phyloP scores from a whole-genome alignment of 2,797 vertebrate genomes.

The Neomorphus geoffroyi region DNA sequence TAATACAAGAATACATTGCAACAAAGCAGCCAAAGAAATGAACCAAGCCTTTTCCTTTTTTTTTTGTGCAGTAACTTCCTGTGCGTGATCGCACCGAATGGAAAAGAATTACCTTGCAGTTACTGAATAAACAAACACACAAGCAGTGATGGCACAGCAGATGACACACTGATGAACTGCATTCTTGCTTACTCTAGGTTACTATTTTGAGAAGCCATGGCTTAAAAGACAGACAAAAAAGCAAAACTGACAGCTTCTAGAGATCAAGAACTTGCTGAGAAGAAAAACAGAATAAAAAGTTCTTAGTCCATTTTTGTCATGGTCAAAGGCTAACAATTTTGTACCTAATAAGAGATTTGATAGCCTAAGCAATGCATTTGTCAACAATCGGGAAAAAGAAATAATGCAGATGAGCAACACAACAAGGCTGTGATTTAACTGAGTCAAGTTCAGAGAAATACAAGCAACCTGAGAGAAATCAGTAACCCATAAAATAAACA shows the following conservation, averaged over 20 bases:
- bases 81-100: neutral
- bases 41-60: neutral
- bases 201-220: neutral
- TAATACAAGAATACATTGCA: neutral
- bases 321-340: neutral
- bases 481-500: neutral
- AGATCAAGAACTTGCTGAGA: slow-evolving; percentile 20
- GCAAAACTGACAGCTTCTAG: neutral
- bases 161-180: slow-evolving; percentile 22
- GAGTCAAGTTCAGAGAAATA: neutral
- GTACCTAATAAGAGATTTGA: too few species aligned
- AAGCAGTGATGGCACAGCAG: slow-evolving; percentile 27
- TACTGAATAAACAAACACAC: slow-evolving; percentile 33
- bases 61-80: neutral
- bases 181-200: neutral
- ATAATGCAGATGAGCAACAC: neutral
- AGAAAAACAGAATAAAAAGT: neutral
- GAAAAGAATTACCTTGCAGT: slow-evolving; percentile 42
- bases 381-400: neutral
- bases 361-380: neutral
- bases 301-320: neutral
- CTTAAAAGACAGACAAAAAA: neutral
- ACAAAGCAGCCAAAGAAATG: neutral
- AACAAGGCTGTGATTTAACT: neutral
- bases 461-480: neutral